Evolutionary conservation across 2,797 vertebrate genomes (phyloP).

Genomic region (Siniperca scherzeri): DNA sequence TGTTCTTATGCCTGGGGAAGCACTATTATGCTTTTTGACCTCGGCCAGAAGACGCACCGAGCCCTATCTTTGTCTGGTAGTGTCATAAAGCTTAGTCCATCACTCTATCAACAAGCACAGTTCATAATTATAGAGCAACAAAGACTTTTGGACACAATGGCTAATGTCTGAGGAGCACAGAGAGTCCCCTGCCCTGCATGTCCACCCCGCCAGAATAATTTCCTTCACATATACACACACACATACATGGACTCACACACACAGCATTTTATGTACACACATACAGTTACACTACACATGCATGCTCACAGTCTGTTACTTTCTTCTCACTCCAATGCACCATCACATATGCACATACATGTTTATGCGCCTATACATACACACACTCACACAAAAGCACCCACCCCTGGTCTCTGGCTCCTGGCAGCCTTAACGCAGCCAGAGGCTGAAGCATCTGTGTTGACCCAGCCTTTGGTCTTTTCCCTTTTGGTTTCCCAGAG

Average conservation of each 20-base stretch:
- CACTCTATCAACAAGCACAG: slow-evolving; percentile 68
- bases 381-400: slow-evolving; percentile 40
- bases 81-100: slow-evolving; percentile 51
- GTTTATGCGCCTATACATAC: slow-evolving; percentile 32
- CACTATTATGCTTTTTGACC: slow-evolving; percentile 35
- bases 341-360: slow-evolving; percentile 17
- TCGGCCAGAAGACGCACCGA: slow-evolving; percentile 31
- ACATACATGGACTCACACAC: neutral
- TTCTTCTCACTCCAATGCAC: neutral
- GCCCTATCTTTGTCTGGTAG: slow-evolving; percentile 38
- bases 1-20: slow-evolving; percentile 5
- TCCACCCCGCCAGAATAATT: slow-evolving; percentile 43
- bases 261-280: neutral
- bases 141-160: slow-evolving; percentile 77
- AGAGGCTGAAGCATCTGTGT: slow-evolving; percentile 70
- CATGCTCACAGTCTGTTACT: neutral
- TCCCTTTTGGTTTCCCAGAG: slow-evolving; percentile 76
- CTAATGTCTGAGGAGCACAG: slow-evolving; percentile 58
- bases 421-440: slow-evolving; percentile 49
- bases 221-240: slow-evolving; percentile 45
- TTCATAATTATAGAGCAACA: slow-evolving; percentile 72
- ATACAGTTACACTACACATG: neutral
- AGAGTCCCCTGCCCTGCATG: slow-evolving; percentile 56
- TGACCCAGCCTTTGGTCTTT: slow-evolving; percentile 79
- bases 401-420: slow-evolving; percentile 43